Conservation (phyloP, 2,888 invertebrate species). For the Campoplex nolae region DNA sequence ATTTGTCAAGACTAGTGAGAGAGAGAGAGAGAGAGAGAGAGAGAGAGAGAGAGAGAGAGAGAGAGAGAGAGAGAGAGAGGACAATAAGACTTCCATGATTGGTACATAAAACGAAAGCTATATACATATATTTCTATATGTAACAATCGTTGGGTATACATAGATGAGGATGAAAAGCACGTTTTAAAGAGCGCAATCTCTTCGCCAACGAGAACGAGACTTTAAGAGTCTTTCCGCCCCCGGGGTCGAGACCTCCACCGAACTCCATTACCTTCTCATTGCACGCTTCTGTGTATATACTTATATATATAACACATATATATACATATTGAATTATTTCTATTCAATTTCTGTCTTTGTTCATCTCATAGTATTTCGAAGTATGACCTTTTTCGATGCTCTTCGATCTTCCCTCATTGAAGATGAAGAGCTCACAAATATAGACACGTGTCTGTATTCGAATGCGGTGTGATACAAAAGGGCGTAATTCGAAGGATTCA, state of each 20-base stretch:
- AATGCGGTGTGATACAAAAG: conserved; percentile 13
- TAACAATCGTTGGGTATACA: conserved; percentile 23
- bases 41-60: conserved; percentile 53
- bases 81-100: conserved; percentile 54
- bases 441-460: conserved; percentile 7
- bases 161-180: conserved; percentile 50
- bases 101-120: conserved; percentile 43
- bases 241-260: conserved; percentile 64
- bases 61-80: conserved; percentile 31
- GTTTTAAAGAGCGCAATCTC: conserved; percentile 64
- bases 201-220: conserved; percentile 61
- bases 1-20: conserved; percentile 61
- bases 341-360: conserved; percentile 35
- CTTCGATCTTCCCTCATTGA: conserved; percentile 64
- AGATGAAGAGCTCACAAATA: conserved; percentile 54
- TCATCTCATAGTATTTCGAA: conserved; percentile 28
- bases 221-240: conserved; percentile 65
- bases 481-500: conserved; percentile 19
- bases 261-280: conserved; percentile 54
- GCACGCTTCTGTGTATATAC: conserved; percentile 15
- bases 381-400: conserved; percentile 67
- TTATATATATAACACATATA: neutral
- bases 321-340: conserved; percentile 16
- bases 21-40: conserved; percentile 28
- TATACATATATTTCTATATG: conserved; percentile 14